Evolutionary conservation across 2,888 invertebrate species (phyloP).

Genomic region (Acanthosepion lycidas): DNA sequence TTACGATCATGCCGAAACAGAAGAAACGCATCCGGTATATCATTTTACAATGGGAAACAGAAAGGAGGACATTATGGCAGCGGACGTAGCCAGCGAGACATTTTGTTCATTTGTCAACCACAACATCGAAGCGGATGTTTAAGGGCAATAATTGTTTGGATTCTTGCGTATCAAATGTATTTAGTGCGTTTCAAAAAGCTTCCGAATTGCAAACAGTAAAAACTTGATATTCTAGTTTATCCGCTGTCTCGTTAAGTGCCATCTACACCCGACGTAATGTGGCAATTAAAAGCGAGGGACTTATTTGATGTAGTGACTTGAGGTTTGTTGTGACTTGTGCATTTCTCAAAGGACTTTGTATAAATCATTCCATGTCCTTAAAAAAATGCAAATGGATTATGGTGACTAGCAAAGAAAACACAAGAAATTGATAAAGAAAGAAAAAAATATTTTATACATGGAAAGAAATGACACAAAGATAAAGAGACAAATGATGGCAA

Average conservation of each 20-base stretch:
- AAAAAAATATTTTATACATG: background rate
- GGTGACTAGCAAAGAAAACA: background rate
- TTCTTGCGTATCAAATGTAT: background rate
- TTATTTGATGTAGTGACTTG: conserved; percentile 13
- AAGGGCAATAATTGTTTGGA: conserved; percentile 22
- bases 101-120: conserved; percentile 15
- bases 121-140: conserved; percentile 33
- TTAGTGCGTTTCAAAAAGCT: background rate
- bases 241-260: conserved; percentile 33
- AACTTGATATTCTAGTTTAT: background rate
- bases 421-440: background rate
- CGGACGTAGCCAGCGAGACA: background rate
- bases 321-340: background rate
- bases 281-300: conserved; percentile 33
- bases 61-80: background rate
- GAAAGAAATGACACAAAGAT: background rate
- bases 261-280: conserved; percentile 20
- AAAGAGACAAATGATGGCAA: background rate
- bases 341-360: background rate
- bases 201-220: conserved; percentile 6
- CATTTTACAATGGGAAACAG: background rate
- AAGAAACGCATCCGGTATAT: background rate
- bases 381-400: background rate
- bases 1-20: conserved; percentile 6
- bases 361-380: background rate